Evolutionary conservation across 1,140 invertebrate species (phyloP).

Genomic region (Apis laboriosa): DNA sequence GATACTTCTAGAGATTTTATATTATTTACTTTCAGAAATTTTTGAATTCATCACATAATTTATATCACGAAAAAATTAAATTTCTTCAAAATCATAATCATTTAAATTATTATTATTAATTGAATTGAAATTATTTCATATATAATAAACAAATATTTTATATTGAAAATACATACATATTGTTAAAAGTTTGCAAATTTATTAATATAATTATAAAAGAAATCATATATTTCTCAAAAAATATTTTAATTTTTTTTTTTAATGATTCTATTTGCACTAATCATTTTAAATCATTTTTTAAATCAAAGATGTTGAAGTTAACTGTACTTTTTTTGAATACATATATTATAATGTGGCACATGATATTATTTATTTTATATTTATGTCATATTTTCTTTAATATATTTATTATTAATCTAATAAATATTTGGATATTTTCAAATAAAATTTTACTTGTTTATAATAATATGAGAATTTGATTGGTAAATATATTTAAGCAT

Average conservation of each 20-base stretch:
- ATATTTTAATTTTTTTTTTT: conserved; percentile 19
- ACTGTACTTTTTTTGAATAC: not conserved
- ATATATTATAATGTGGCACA: conserved; percentile 29
- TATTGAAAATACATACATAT: conserved; percentile 29
- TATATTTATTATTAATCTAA: conserved; percentile 29
- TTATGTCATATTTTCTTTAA: conserved; percentile 31
- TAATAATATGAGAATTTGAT: conserved; percentile 29
- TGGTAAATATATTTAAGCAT: conserved; percentile 17
- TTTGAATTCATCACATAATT: not conserved
- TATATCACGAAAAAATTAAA: conserved; percentile 1
- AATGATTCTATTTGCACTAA: conserved; percentile 20
- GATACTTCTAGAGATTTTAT: not conserved
- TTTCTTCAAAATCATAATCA: too few species aligned
- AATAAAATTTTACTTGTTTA: conserved; percentile 20
- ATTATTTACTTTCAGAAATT: conserved; percentile 5
- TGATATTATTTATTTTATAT: conserved; percentile 45
- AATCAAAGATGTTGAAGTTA: conserved; percentile 22
- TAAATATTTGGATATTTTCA: conserved; percentile 22
- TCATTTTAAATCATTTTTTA: conserved; percentile 3
- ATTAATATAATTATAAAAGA: conserved; percentile 16
- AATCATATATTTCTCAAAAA: not conserved
- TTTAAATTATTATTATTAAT: conserved; percentile 8
- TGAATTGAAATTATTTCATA: conserved; percentile 5
- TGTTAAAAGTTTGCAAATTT: conserved; percentile 28
- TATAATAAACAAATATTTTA: conserved; percentile 20